These are phyloP conservation scores for Leptopilina myrica DNA, from an alignment of 2,888 invertebrate species.

Conservation along the genomic window DNA sequence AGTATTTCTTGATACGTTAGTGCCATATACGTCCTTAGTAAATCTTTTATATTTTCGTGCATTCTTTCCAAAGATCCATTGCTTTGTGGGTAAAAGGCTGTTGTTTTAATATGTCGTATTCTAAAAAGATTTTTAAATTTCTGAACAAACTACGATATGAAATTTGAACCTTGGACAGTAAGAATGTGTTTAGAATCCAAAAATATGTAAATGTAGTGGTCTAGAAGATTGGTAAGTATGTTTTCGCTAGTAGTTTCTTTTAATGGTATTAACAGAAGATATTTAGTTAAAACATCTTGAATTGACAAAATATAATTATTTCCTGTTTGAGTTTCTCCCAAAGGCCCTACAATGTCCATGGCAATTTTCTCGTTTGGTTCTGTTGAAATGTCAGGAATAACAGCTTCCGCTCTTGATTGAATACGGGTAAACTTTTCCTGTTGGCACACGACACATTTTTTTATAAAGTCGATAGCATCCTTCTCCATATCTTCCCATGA, in stretches of 20 bases:
- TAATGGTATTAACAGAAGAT: background rate
- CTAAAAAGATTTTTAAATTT: conserved; percentile 8
- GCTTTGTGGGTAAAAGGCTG: background rate
- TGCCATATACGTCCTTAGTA: background rate
- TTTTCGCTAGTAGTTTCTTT: background rate
- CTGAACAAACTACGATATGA: background rate
- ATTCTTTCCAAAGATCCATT: background rate
- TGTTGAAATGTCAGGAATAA: background rate
- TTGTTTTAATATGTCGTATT: background rate
- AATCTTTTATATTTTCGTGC: background rate
- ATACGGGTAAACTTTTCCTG: background rate
- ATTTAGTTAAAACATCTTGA: conserved; percentile 4
- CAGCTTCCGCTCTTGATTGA: background rate
- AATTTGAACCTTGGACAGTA: background rate
- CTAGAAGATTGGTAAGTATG: background rate
- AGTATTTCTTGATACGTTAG: background rate
- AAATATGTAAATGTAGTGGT: conserved; percentile 10
- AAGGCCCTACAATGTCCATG: background rate
- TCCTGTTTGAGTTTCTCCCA: background rate
- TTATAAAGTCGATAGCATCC: background rate
- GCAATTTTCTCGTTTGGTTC: background rate
- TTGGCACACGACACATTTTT: background rate
- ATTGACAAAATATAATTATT: background rate
- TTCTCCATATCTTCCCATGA: background rate
- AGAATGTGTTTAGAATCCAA: background rate